Base-by-base conservation (phyloP, 2,888 invertebrate genomes). In the Hyalella azteca region DNA sequence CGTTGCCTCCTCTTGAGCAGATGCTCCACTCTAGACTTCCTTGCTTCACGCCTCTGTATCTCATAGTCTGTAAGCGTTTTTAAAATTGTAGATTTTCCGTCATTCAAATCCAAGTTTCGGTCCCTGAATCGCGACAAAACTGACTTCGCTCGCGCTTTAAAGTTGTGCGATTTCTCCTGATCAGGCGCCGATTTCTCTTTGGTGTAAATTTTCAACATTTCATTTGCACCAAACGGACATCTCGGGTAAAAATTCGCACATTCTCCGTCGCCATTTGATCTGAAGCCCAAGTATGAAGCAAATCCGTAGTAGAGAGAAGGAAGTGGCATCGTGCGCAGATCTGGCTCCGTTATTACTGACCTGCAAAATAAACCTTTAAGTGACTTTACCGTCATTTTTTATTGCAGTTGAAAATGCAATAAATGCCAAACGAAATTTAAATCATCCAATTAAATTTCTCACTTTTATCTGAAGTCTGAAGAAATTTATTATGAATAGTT, bases 171-270 rank as follows among this genome's bases (percentile, higher is more conserved):
- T 36, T 29, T 66, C 19, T 66, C 36, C 36, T 32, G 4, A 2
- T 9, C 36, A 13, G 66, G 36, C 22, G 66, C 36, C 2, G 19
- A 19, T 41, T 75, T 75, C 45, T 45, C 75, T 40, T 22, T 41
- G 41, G 75, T 36, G 81, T 76, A 81, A n/a, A 78, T 77, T 19
- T 36, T 19, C 48, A 81, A 77, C 81, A 81, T 81, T 45, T 77
- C 40, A 15, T 39, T 40, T 39, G 81, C 77, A 22, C 77, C 54
- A 60, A 79, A 79, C 2, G 81, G 81, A 40, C 81, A 81, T 54
- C 40, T 77, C 41, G 73, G 41, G 45, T 77, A 79, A 41, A 78
- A 73, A 45, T 50, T 39, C 13, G 32, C 39, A 45, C 81, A 81
- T 76, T 60, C 40, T 41, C 36, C 59, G 13, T 3, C 40, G 4